These are phyloP conservation scores for Lochmaea crataegi DNA, from an alignment of 2,888 invertebrate species.

Conservation along the genomic window DNA sequence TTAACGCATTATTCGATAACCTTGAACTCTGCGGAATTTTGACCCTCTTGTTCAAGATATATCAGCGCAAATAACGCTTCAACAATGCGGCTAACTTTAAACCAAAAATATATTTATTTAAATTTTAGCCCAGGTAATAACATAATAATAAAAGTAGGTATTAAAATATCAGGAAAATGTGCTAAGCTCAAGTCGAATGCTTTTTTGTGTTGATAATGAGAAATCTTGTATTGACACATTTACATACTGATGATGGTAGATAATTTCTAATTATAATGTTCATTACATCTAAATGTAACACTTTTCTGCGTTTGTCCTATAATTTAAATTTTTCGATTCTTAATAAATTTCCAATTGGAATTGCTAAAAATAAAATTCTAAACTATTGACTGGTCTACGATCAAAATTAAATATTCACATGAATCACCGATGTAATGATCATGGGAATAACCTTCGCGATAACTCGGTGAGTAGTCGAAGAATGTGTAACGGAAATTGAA, in stretches of 20 bases:
- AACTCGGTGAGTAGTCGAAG: slow-evolving; percentile 40
- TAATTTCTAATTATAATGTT: no score
- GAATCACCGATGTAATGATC: slow-evolving; percentile 41
- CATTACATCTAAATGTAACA: no score
- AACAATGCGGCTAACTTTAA: background rate
- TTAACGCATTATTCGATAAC: slow-evolving; percentile 8
- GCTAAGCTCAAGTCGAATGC: no score
- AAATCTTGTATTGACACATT: no score
- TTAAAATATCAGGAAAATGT: no score
- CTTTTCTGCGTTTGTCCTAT: no score
- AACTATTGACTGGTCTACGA: background rate
- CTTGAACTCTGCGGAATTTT: slow-evolving; percentile 17
- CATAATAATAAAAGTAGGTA: no score
- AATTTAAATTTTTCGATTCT: no score
- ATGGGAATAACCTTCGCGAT: slow-evolving; percentile 49
- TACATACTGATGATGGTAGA: no score
- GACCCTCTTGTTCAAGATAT: background rate
- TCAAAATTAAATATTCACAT: slow-evolving; percentile 37
- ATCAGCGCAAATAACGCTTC: no score
- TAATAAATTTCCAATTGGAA: background rate
- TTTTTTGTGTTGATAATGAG: no score
- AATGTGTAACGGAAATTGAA: slow-evolving; percentile 50
- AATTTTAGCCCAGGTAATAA: slow-evolving; percentile 1
- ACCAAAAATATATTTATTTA: background rate
- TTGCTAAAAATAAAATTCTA: background rate